phyloP scores from a whole-genome alignment of 2,113 vertebrate genomes.

The Oriolus oriolus region DNA sequence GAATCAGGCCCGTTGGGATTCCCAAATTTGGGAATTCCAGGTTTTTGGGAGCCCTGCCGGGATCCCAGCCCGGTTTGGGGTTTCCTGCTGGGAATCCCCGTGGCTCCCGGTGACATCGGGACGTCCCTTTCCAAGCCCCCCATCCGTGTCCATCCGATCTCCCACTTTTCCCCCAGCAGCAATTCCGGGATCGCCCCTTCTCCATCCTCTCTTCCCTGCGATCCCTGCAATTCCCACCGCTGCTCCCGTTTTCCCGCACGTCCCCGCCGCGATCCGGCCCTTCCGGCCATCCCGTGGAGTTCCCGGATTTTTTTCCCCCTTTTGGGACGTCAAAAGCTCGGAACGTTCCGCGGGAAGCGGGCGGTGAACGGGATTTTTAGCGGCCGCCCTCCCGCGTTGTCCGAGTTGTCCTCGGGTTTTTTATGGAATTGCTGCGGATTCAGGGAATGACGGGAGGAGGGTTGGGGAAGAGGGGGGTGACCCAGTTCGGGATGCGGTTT shows the following conservation, averaged over 20 bases:
- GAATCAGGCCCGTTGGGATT: rapidly evolving
- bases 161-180: background rate
- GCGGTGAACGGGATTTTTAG: background rate
- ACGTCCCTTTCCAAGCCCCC: background rate
- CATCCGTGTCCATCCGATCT: background rate
- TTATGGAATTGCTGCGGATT: background rate
- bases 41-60: background rate
- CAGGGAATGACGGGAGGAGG: background rate
- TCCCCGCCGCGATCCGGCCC: rapidly evolving
- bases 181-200: rapidly evolving
- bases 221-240: background rate
- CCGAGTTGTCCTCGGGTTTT: background rate
- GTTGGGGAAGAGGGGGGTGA: background rate
- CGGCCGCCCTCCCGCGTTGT: rapidly evolving
- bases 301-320: rapidly evolving
- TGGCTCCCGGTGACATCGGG: rapidly evolving
- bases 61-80: background rate
- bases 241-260: background rate
- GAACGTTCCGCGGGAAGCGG: rapidly evolving
- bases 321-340: background rate
- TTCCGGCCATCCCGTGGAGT: background rate
- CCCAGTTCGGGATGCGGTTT: background rate
- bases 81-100: background rate
- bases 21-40: background rate
- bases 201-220: background rate